Percentiles rank a stretch among this genome's conserved stretches.
phyloP scores from a whole-genome alignment of 1,140 invertebrate genomes.

The Amphibalanus amphitrite region DNA sequence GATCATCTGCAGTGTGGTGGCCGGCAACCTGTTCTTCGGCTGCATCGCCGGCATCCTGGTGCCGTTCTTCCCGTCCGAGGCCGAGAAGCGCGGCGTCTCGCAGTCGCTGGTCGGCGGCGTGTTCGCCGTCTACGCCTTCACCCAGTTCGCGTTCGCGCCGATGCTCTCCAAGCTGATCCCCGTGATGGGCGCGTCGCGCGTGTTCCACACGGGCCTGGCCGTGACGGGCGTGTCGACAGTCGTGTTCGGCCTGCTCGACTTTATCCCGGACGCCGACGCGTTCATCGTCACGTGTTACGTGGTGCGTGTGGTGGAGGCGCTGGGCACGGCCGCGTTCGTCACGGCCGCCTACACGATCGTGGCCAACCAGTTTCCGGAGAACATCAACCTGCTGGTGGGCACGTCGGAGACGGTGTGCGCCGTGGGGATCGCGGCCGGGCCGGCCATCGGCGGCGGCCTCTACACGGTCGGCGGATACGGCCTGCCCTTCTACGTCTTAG shows the following conservation, averaged over 20 bases:
- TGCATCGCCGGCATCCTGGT: slow-evolving; percentile 28
- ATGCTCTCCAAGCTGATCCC: slow-evolving; percentile 34
- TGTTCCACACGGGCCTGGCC: slow-evolving; percentile 27
- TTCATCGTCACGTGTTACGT: neutral
- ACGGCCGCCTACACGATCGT: slow-evolving; percentile 84
- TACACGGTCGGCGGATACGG: slow-evolving; percentile 66
- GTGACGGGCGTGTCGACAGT: slow-evolving; percentile 25
- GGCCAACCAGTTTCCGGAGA: slow-evolving; percentile 79
- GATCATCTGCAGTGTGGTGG: slow-evolving; percentile 19
- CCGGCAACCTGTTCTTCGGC: slow-evolving; percentile 18
- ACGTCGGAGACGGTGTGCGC: slow-evolving; percentile 79
- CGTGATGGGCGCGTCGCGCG: slow-evolving; percentile 30
- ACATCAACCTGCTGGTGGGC: slow-evolving; percentile 76
- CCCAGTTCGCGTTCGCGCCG: slow-evolving; percentile 19
- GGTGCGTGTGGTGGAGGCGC: slow-evolving; percentile 52
- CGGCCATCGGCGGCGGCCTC: slow-evolving; percentile 61
- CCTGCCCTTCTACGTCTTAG: slow-evolving; percentile 62
- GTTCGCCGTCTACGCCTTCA: slow-evolving; percentile 22
- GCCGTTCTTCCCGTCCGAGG: slow-evolving; percentile 27
- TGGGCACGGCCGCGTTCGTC: slow-evolving; percentile 79
- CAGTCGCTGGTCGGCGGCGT: slow-evolving; percentile 20
- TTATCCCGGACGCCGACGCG: neutral
- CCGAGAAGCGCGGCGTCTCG: slow-evolving; percentile 25
- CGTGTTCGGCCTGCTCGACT: neutral
- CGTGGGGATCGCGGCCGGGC: slow-evolving; percentile 70